Evolutionary conservation across 2,888 invertebrate species (phyloP).

Genomic region (Alcis repandata): DNA sequence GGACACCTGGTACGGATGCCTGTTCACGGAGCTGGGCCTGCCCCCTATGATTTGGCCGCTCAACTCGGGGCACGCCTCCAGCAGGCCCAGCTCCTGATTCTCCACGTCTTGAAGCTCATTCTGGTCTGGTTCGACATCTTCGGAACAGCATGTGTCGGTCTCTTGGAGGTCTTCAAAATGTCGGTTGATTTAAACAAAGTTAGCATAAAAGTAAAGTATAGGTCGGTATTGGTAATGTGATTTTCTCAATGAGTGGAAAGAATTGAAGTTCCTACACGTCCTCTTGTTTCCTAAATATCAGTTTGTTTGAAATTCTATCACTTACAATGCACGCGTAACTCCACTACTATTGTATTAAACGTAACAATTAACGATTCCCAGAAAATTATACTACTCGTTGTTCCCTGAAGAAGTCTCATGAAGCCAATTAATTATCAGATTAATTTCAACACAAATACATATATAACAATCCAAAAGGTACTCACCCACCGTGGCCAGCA

Average conservation of each 20-base stretch:
- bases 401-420: no score
- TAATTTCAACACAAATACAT: no score
- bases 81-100: conserved; percentile 66
- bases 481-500: conserved; percentile 44
- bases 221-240: no score
- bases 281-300: no score
- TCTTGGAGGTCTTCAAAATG: conserved; percentile 69
- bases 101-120: conserved; percentile 51
- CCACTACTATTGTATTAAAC: no score
- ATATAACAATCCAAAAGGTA: conserved; percentile 13
- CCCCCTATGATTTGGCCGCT: conserved; percentile 82
- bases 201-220: no score
- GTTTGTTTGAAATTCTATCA: no score
- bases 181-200: neutral
- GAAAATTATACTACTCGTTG: no score
- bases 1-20: conserved; percentile 79
- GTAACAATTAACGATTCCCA: neutral
- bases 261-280: neutral
- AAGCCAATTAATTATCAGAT: no score
- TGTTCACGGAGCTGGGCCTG: conserved; percentile 70
- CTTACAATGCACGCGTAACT: no score
- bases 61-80: conserved; percentile 75
- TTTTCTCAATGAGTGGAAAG: neutral
- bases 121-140: conserved; percentile 47
- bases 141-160: conserved; percentile 62